Evolutionary conservation across 2,113 vertebrate species (phyloP).

Genomic region (Myotis lucifugus): DNA sequence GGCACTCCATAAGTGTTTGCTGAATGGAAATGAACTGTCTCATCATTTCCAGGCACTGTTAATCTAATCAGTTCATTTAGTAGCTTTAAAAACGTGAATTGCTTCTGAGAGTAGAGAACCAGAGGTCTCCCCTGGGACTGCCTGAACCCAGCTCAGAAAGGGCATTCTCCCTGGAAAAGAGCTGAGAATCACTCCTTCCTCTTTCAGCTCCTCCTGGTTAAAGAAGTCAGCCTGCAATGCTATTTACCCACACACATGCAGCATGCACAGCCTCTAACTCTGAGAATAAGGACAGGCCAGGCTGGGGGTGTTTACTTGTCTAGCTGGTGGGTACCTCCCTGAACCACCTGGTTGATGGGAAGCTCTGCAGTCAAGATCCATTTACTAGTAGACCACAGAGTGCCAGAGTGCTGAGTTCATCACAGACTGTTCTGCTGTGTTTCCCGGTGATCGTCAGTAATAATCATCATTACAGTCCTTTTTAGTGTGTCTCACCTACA

Average conservation of each 20-base stretch:
- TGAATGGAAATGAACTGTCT: background rate
- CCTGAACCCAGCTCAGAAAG: background rate
- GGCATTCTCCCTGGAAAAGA: background rate
- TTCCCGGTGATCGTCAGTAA: background rate
- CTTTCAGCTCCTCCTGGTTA: background rate
- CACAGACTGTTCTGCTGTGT: rapidly evolving
- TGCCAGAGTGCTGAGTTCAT: background rate
- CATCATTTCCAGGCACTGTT: background rate
- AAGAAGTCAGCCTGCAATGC: background rate
- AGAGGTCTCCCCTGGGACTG: background rate
- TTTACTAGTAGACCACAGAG: too few species aligned
- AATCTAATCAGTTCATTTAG: background rate
- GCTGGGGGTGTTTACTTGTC: rapidly evolving
- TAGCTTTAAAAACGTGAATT: background rate
- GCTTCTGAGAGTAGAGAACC: background rate
- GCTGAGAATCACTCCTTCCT: background rate
- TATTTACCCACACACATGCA: background rate
- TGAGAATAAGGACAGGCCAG: background rate
- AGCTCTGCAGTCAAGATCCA: background rate
- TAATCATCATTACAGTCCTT: background rate
- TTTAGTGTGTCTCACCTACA: background rate
- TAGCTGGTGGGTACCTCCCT: background rate
- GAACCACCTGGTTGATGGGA: background rate
- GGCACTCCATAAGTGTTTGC: too few species aligned
- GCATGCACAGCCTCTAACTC: background rate